These are phyloP conservation scores for Bucco capensis DNA, from an alignment of 2,113 vertebrate genomes.

Conservation along the genomic window DNA sequence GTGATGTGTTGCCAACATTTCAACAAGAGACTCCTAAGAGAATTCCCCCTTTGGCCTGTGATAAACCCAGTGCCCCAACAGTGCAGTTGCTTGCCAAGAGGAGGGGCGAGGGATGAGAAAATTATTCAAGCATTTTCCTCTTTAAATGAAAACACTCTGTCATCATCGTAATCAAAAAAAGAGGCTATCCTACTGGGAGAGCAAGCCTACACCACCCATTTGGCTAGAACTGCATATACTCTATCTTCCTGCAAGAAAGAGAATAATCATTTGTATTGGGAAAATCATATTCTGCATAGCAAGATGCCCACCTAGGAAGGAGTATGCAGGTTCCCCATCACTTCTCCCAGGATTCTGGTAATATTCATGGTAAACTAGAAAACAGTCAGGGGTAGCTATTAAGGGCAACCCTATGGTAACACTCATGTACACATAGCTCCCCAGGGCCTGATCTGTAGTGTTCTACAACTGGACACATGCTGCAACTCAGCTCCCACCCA, in stretches of 20 bases:
- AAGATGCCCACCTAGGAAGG: background rate
- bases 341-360: background rate
- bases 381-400: background rate
- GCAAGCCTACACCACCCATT: background rate
- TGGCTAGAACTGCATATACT: background rate
- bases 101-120: slow-evolving; percentile 31
- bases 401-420: background rate
- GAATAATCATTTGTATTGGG: background rate
- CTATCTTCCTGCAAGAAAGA: background rate
- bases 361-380: background rate
- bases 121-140: slow-evolving; percentile 24
- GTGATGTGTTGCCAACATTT: slow-evolving; percentile 55
- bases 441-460: fast-evolving
- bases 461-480: fast-evolving
- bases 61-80: slow-evolving; percentile 41
- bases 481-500: background rate
- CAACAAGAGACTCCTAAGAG: slow-evolving; percentile 41
- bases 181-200: background rate
- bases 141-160: slow-evolving; percentile 49
- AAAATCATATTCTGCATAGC: background rate
- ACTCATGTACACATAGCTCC: background rate
- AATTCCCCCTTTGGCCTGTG: slow-evolving; percentile 30
- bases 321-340: background rate
- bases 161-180: background rate
- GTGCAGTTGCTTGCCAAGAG: background rate